Base-by-base conservation (phyloP, 2,797 vertebrate genomes). In the Lithobates sylvaticus region DNA sequence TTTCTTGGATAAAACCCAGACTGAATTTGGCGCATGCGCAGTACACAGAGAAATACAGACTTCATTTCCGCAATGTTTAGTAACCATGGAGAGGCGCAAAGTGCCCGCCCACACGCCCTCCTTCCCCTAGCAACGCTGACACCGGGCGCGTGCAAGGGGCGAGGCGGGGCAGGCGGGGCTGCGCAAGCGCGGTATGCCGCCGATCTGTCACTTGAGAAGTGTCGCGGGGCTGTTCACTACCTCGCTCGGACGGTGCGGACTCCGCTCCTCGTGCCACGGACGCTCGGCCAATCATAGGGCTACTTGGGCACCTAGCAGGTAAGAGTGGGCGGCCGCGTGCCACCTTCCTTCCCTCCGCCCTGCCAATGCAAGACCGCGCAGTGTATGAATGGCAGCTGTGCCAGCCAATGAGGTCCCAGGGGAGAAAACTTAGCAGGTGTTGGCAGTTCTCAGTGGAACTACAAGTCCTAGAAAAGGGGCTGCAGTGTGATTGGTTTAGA, bases 121-220 rank as follows among this genome's bases (percentile, higher is more conserved):
- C 15, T 2, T 16, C 54, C 54, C 54, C 2, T 47, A 42, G 29
- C 65, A 32, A 21, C 16, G 0, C 29, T n/a, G n/a, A n/a, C n/a
- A n/a, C 16, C 23, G 1, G 67, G 64, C 54, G 27, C 69, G 61
- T 67, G 76, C 26, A 23, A 26, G 2, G 26, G 75, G 58, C 67
- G 65, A 2, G 16, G 50, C 7, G 3, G n/a, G 6, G 21, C 6
- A 2, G 16, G 50, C 7, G 3, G n/a, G 6, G 21, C 6, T 29
- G 36, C 84, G 69, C 76, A 42, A n/a, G 84, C 76, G 76, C 69
- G 64, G 16, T 84, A 72, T 78, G 76, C 13, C 13, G 0, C 21
- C 21, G 2, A 0, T 0, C n/a, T 7, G 10, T 23, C 54, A 8
- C 0, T 1, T 61, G 65, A 67, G 26, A 4, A 9, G 21, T 10